Base-by-base conservation (phyloP, 2,888 invertebrate genomes). In the Caenorhabditis plicata region DNA sequence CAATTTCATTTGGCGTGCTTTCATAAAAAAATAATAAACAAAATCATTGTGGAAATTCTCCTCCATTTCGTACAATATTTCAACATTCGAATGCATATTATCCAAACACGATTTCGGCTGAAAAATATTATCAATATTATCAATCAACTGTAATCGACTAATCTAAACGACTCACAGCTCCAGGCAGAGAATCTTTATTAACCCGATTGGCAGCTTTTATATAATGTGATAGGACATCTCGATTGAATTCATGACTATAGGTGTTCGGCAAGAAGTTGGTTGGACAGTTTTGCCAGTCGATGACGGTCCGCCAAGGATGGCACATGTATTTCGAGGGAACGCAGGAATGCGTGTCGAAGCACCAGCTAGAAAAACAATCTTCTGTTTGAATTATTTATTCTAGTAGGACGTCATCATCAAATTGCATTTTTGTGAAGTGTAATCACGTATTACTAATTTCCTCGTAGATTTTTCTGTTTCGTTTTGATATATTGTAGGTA, bases 131-230 rank as follows among this genome's bases (percentile, higher is more conserved):
- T n/a, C n/a, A n/a, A n/a, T n/a, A n/a, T n/a, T 26, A 22, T 26
- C 8, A 13, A 13, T 25, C 5, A n/a, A 17, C n/a, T n/a, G n/a
- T n/a, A n/a, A n/a, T n/a, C 43, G 42, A 26, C 15, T 46, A 15
- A 40, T 47, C 51, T 27, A 46, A 52, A 41, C 52, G 7, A 15
- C 40, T 48, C 3, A 52, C 52, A 15, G 58, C 58, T 15, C 60
- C 60, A 22, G 46, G 49, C 13, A 53, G 60, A 15, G 49, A 48
- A 15, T 36, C 38, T n/a, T 53, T 39, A 17, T 45, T 44, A 27
- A 63, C 56, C 27, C 67, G 42, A 23, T 63, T 67, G 1, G 54
- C 56, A 13, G 67, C 67, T 31, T 56, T 48, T 29, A 55, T 45
- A 26, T 63, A 67, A 19, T 47, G 46, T 2, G 54, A 31, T n/a